Base-by-base conservation (phyloP, 2,888 invertebrate species). In the Amorpha juglandis region DNA sequence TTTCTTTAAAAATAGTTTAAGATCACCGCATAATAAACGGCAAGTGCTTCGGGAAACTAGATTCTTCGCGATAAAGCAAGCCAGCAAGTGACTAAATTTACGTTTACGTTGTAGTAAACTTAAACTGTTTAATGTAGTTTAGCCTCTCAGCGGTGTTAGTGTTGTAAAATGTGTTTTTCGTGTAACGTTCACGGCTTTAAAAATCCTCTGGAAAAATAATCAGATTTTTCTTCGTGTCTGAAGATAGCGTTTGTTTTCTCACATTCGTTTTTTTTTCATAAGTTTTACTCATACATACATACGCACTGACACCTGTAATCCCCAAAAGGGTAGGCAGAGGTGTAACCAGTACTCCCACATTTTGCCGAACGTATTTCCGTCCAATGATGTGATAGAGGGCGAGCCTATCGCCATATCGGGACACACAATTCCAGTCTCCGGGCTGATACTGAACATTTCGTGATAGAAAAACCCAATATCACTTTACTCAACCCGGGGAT, bases 11-110 rank as follows among this genome's bases (percentile, higher is more conserved):
- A 53, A 55, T 55, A 55, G 73, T 76, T 72, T 72, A 72, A 76
- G 73, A 71, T 74, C 72, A 74, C 73, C 73, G 74, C 72, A 75
- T 76, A 74, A 76, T 77, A 78, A 78, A 78, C 73, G 58, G 51
- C 12, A 19, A 63, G 63, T 51, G 38, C 21, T 50, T 38, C 21
- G 33, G 19, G 55, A 58, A 68, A 58, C 63, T 66, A 42, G 63
- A 63, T 67, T 58, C 50, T 67, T 53, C 52, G 52, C 62, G 63
- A 68, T 68, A 68, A 68, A 53, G n/a, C 35, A 38, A 45, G 62
- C 63, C 35, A 38, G 62, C 63, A 35, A 38, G 55, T 16, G 55
- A 4, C 16, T 55, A 19, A 58, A 58, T 42, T 58, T 58, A 42
- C 58, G 11, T 58, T 58, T 42, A 58, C 58, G 16, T 9, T 55